These are phyloP conservation scores for Tipula unca DNA, from an alignment of 2,888 invertebrate species.

Conservation along the genomic window DNA sequence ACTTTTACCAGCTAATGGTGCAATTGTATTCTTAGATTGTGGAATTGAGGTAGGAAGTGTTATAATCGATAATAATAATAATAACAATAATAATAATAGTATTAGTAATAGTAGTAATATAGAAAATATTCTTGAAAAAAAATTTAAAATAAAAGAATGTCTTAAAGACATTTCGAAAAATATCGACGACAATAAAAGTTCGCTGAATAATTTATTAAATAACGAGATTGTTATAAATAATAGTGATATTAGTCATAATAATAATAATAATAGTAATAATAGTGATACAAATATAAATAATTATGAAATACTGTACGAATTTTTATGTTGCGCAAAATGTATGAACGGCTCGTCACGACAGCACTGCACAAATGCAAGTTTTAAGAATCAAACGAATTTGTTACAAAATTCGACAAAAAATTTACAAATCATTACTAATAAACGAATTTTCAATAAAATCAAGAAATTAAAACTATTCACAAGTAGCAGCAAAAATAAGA, in stretches of 20 bases:
- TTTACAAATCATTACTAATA: slow-evolving; percentile 20
- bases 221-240: slow-evolving; percentile 2
- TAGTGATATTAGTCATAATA: slow-evolving; percentile 1
- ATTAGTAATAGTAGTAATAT: slow-evolving; percentile 16
- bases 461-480: neutral
- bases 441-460: neutral
- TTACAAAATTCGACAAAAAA: slow-evolving; percentile 23
- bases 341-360: slow-evolving; percentile 31
- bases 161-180: neutral
- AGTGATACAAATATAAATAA: slow-evolving; percentile 17
- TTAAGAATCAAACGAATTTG: slow-evolving; percentile 19
- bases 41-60: slow-evolving; percentile 41
- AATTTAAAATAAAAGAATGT: neutral
- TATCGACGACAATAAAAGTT: neutral
- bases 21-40: slow-evolving; percentile 40
- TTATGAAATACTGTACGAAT: slow-evolving; percentile 39
- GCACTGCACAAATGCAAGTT: slow-evolving; percentile 23
- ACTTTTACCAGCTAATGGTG: slow-evolving; percentile 41
- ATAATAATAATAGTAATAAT: neutral
- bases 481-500: neutral
- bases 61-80: slow-evolving; percentile 27
- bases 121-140: slow-evolving; percentile 14
- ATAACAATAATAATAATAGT: slow-evolving; percentile 18
- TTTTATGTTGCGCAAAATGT: slow-evolving; percentile 42
- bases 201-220: neutral